Percentiles rank a stretch among this genome's conserved stretches.
These are phyloP conservation scores for Drosophila kikkawai DNA, from an alignment of 1,140 invertebrate genomes.

Conservation along the genomic window DNA sequence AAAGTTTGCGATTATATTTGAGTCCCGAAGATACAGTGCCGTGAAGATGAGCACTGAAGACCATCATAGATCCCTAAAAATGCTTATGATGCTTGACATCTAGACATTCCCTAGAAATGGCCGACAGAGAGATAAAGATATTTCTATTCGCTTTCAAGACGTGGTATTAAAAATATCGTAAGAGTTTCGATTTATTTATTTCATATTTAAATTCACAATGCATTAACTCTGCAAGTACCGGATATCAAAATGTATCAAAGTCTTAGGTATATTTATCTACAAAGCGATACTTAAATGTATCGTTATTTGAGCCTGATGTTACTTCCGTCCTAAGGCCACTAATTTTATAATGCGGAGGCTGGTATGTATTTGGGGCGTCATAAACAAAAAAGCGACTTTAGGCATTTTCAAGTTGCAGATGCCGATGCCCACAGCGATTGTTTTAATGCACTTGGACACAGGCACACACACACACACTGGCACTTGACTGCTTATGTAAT, in stretches of 20 bases:
- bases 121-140: not conserved
- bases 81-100: not conserved
- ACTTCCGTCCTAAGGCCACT: not conserved
- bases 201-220: not conserved
- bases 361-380: not conserved
- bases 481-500: constrained; percentile 26
- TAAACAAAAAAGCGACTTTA: constrained; percentile 18
- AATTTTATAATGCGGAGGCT: constrained; percentile 5
- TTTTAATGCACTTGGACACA: constrained; percentile 33
- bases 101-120: not conserved
- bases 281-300: not conserved
- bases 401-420: constrained; percentile 20
- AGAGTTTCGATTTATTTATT: not conserved
- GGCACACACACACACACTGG: constrained; percentile 4
- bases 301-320: no score
- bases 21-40: no score
- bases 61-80: not conserved
- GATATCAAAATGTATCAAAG: not conserved
- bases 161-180: not conserved
- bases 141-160: no score
- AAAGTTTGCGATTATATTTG: no score
- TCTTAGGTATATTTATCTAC: not conserved
- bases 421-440: constrained; percentile 33
- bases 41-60: no score
- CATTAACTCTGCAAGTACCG: not conserved